These are phyloP conservation scores for Trogon melanurus DNA, from an alignment of 2,113 vertebrate genomes.

Conservation along the genomic window DNA sequence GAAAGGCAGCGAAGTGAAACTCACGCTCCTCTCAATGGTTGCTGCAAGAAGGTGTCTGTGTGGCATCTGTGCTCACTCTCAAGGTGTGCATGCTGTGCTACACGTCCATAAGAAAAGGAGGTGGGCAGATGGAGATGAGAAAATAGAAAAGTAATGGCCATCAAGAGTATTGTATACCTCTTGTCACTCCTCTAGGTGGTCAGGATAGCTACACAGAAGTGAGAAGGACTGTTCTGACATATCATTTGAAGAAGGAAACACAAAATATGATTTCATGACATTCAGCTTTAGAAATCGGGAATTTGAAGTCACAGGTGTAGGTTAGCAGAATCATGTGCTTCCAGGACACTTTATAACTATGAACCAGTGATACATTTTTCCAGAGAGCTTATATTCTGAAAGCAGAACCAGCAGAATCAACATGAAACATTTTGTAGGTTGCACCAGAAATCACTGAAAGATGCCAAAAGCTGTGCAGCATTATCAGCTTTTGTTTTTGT, in stretches of 20 bases:
- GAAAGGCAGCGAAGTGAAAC: not conserved
- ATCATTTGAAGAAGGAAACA: not conserved
- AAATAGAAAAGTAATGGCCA: not conserved
- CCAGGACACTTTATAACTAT: not conserved
- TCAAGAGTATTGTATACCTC: not conserved
- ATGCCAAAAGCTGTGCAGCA: not conserved
- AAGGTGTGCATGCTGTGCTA: not conserved
- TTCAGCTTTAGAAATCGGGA: not conserved
- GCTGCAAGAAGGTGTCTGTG: rapidly evolving
- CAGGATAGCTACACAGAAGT: not conserved
- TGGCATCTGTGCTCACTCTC: not conserved
- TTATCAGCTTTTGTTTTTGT: not conserved
- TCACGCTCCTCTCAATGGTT: not conserved
- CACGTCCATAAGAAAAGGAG: not conserved
- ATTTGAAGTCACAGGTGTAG: not conserved
- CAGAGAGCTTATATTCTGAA: not conserved
- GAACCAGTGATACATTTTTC: not conserved
- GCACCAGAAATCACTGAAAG: not conserved
- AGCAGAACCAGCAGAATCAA: not conserved
- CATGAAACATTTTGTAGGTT: not conserved
- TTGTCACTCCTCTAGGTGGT: not conserved
- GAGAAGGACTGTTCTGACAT: not conserved
- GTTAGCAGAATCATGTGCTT: not conserved
- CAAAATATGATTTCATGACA: not conserved
- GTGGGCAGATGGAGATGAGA: not conserved